A percentile compares a stretch with the other conserved stretches of the same genome.
These are phyloP conservation scores for Camarhynchus parvulus DNA, from an alignment of 2,113 vertebrate genomes.

Conservation along the genomic window DNA sequence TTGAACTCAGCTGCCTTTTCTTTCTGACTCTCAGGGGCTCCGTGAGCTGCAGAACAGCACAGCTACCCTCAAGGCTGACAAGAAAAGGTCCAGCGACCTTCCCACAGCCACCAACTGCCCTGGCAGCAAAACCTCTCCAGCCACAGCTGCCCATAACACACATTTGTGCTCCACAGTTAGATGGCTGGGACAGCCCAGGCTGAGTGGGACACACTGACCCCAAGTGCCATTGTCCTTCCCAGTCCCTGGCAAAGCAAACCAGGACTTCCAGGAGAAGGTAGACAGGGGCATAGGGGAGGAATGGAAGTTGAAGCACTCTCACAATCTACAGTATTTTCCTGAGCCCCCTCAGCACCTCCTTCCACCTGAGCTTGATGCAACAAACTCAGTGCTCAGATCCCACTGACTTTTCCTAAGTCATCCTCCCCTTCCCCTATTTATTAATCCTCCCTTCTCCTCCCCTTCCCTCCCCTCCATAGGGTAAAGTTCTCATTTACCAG, in stretches of 20 bases:
- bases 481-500: slow-evolving; percentile 18
- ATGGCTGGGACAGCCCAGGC: not conserved
- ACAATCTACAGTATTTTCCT: not conserved
- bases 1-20: not conserved
- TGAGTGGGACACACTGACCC: not conserved
- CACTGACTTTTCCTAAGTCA: not conserved
- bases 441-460: not conserved
- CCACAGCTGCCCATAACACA: not conserved
- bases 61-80: not conserved
- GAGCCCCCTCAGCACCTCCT: not conserved
- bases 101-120: not conserved
- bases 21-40: not conserved
- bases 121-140: not conserved
- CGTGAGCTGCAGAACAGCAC: not conserved
- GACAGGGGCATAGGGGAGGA: not conserved
- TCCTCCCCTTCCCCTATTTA: not conserved
- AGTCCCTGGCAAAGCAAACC: not conserved
- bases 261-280: not conserved
- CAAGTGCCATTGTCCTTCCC: fast-evolving
- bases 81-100: not conserved
- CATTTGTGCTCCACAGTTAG: not conserved
- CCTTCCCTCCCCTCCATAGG: not conserved
- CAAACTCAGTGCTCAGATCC: not conserved
- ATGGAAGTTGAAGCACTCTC: not conserved
- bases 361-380: not conserved